Evolutionary conservation across 2,797 vertebrate genomes (phyloP).

Genomic region (Dermochelys coriacea): DNA sequence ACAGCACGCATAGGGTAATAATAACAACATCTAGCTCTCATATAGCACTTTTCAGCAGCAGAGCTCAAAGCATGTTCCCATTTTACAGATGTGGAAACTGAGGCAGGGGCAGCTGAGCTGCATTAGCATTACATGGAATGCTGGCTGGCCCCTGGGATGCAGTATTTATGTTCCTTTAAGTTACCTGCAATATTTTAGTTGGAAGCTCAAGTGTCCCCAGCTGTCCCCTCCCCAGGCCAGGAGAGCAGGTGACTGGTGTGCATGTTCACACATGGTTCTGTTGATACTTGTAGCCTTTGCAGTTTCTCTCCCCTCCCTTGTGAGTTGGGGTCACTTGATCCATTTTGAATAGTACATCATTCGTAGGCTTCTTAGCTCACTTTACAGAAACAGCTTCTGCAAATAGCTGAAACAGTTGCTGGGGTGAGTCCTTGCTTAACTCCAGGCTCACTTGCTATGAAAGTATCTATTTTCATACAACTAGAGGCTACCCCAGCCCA

Average conservation of each 20-base stretch:
- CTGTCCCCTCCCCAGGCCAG: neutral
- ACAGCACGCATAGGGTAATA: neutral
- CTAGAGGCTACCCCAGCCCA: no score
- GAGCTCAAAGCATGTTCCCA: neutral
- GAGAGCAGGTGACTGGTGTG: neutral
- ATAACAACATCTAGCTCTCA: neutral
- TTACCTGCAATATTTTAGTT: neutral
- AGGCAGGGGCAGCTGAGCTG: neutral
- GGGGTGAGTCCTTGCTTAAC: neutral
- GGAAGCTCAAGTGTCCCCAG: neutral
- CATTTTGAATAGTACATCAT: no score
- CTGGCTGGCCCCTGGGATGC: neutral
- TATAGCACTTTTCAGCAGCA: neutral
- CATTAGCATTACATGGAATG: neutral
- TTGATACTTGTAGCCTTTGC: neutral
- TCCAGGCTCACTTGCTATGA: no score
- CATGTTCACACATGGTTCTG: neutral
- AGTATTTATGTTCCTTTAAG: neutral
- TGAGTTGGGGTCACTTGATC: neutral
- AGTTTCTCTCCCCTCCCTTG: neutral
- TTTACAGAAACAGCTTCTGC: neutral
- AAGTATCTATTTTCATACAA: neutral
- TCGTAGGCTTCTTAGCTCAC: neutral
- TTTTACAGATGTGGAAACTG: neutral
- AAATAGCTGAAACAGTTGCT: neutral